phyloP scores from a whole-genome alignment of 1,140 invertebrate genomes.

The Lordiphosa mommai region DNA sequence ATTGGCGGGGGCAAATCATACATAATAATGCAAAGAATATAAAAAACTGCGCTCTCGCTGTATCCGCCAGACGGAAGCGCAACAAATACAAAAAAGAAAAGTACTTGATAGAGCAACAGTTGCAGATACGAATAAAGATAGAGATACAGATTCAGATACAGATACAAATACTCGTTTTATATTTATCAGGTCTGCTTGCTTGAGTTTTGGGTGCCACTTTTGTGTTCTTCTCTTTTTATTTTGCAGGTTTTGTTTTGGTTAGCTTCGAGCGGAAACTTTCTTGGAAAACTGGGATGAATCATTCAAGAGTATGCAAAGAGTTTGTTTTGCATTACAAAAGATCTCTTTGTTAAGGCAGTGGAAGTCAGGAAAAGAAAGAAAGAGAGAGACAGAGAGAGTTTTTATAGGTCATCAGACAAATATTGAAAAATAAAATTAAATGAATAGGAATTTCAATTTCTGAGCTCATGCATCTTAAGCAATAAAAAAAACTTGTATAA shows the following conservation, averaged over 20 bases:
- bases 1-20: background rate
- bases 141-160: constrained; percentile 9
- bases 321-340: no score
- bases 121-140: constrained; percentile 26
- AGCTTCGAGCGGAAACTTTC: background rate
- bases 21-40: background rate
- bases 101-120: constrained; percentile 14
- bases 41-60: constrained; percentile 2
- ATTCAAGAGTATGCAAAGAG: background rate
- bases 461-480: no score
- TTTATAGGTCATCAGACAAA: no score
- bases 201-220: background rate
- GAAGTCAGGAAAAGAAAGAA: no score
- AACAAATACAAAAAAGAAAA: background rate
- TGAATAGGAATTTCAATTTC: no score
- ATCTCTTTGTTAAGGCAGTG: no score
- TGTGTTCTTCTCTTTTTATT: background rate
- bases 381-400: no score
- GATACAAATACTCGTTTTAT: constrained; percentile 7
- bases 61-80: constrained; percentile 23
- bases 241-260: background rate
- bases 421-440: no score
- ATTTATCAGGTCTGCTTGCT: constrained; percentile 4
- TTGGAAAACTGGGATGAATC: constrained; percentile 6
- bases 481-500: no score